Conservation (phyloP, 1,140 invertebrate genomes). For the Drosophila sp. region DNA sequence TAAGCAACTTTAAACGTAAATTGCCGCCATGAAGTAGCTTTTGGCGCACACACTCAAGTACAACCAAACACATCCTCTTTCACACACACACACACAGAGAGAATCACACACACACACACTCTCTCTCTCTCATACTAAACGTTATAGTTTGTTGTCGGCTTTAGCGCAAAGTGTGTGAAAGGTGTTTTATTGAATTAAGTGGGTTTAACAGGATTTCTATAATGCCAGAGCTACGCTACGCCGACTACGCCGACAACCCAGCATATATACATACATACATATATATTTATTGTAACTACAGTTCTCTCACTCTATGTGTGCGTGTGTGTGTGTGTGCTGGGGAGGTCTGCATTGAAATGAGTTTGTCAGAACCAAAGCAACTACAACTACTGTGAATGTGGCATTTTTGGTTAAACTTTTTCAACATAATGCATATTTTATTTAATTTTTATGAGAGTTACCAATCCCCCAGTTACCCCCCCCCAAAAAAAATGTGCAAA, state of each 20-base stretch:
- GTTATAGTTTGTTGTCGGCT: conserved; percentile 79
- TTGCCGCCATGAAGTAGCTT: conserved; percentile 81
- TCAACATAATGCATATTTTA: conserved; percentile 72
- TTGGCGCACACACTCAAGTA: conserved; percentile 70
- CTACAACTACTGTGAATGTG: conserved; percentile 38
- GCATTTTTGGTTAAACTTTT: conserved; percentile 68
- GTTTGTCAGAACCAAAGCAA: conserved; percentile 35
- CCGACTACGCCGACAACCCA: conserved; percentile 32
- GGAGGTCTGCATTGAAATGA: conserved; percentile 49
- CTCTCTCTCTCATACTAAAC: conserved; percentile 38
- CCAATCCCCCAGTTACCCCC: conserved; percentile 24
- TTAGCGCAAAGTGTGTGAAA: conserved; percentile 77
- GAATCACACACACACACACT: neutral
- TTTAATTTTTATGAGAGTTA: conserved; percentile 72
- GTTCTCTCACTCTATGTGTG: conserved; percentile 33
- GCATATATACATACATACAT: conserved; percentile 38
- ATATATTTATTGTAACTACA: conserved; percentile 78
- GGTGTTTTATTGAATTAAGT: conserved; percentile 82
- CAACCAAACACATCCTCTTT: conserved; percentile 18
- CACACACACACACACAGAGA: conserved; percentile 13
- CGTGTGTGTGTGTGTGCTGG: conserved; percentile 23
- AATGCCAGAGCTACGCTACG: conserved; percentile 63
- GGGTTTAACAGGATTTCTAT: conserved; percentile 81
- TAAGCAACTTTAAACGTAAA: conserved; percentile 83
- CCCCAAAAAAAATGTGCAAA: conserved; percentile 58